Evolutionary conservation across 2,888 invertebrate genomes (phyloP), one percentile per base, ranked within the genome.

Genomic region (Deilephila elpenor): DNA sequence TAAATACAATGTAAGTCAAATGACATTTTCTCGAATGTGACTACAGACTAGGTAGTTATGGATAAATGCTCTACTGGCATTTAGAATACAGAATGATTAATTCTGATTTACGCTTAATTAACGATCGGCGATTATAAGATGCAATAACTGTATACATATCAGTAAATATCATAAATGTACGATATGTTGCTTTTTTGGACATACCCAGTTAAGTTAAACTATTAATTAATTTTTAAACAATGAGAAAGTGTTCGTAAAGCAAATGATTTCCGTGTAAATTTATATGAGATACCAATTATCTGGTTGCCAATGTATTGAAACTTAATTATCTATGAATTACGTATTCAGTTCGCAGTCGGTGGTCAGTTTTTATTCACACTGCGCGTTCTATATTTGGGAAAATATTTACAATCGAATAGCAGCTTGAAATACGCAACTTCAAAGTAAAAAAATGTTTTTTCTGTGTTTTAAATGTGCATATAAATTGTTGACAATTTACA

Each of bases 361-460:
- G 67, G 67, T 67, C 51, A 51, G 67, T 67, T 67, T 67, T 67
- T 67, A 67, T 67, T 51, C 14, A 5, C 44, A 51, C 25, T 20
- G 44, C 25, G 67, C 44, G 67, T 25, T 67, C 67, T 67, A 67
- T 67, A 67, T 67, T 67, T 51, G 67, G 67, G 25, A 51, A 51
- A 25, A 17, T 67, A 51, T 51, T 51, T 67, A 67, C 25, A 67
- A 51, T 14, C 20, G 6, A 44, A 64, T 14, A 14, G 37, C 20
- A 44, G 44, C 20, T 14, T 20, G 20, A 20, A n/a, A 34, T n/a
- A 44, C 64, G 7, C 64, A 11, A 44, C 20, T 64, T 37, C 20
- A 25, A 17, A 6, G n/a, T 17, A 17, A 51, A 67, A 44, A 11
- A 4, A 44, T 0, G 17, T 67, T 51, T 67, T 44, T 8, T 67